Evolutionary conservation across 1,140 invertebrate genomes (phyloP).

Genomic region (Drosophila nigrodunni): DNA sequence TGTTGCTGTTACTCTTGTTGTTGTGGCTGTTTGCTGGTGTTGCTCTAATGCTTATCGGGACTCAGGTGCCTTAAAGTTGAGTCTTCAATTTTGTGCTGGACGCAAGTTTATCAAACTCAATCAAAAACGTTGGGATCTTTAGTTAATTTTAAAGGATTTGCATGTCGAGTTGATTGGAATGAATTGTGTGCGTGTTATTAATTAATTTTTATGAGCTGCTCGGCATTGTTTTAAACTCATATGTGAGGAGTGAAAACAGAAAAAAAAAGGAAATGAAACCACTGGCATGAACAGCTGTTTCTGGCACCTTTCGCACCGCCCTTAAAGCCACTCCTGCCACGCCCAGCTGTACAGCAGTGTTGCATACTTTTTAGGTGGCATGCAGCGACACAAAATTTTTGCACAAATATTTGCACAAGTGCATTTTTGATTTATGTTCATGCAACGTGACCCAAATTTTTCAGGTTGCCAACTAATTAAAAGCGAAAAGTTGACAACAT

Average conservation of each 20-base stretch:
- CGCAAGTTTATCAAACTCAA: slow-evolving; percentile 39
- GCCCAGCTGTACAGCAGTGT: slow-evolving; percentile 27
- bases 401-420: slow-evolving; percentile 72
- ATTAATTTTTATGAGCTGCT: slow-evolving; percentile 39
- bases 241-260: background rate
- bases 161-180: slow-evolving; percentile 24
- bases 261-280: background rate
- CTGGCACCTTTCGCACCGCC: background rate
- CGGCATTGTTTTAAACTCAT: slow-evolving; percentile 11
- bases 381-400: slow-evolving; percentile 43
- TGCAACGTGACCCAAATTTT: slow-evolving; percentile 74
- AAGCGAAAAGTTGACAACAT: slow-evolving; percentile 82
- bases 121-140: slow-evolving; percentile 25
- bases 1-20: background rate
- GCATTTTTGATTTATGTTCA: slow-evolving; percentile 73
- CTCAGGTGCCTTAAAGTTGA: slow-evolving; percentile 43
- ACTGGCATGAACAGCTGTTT: slow-evolving; percentile 23
- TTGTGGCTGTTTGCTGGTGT: slow-evolving; percentile 30
- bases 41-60: slow-evolving; percentile 13
- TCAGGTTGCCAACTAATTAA: slow-evolving; percentile 72
- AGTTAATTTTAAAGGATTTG: slow-evolving; percentile 1
- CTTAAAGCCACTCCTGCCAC: background rate
- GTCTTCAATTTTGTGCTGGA: slow-evolving; percentile 4
- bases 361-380: slow-evolving; percentile 64
- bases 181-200: slow-evolving; percentile 28